Evolutionary conservation across 2,113 vertebrate species (phyloP).

Genomic region (Gavia stellata): DNA sequence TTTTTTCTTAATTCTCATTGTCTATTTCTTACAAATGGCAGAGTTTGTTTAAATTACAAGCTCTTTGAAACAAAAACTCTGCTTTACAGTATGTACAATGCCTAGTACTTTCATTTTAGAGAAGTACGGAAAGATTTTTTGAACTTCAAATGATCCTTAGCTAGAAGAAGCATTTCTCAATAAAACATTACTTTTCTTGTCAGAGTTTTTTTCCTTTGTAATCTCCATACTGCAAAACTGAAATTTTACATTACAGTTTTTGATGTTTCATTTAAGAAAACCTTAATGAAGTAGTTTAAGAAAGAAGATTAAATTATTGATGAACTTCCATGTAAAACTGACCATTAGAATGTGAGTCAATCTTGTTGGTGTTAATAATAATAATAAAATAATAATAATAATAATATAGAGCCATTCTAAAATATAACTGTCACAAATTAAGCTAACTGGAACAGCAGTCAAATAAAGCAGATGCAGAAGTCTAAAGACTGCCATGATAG

Average conservation of each 20-base stretch:
- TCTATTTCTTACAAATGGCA: not conserved
- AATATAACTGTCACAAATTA: not conserved
- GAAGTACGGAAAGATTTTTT: not conserved
- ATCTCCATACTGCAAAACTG: not conserved
- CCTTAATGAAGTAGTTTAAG: not conserved
- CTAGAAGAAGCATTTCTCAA: not conserved
- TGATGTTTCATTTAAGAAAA: not conserved
- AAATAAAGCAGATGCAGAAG: not conserved
- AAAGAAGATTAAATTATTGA: not conserved
- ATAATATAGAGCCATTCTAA: not conserved
- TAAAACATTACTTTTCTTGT: not conserved
- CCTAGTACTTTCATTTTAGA: not conserved
- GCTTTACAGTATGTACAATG: not conserved
- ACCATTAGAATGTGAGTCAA: not conserved
- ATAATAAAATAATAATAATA: not conserved
- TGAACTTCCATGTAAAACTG: not conserved
- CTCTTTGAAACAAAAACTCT: not conserved
- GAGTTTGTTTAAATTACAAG: not conserved
- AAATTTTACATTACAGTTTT: not conserved
- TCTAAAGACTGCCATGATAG: not conserved
- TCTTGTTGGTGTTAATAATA: not conserved
- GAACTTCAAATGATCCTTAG: not conserved
- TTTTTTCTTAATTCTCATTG: not conserved
- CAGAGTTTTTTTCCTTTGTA: not conserved
- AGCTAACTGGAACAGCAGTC: not conserved